These are phyloP conservation scores for Bos indicus DNA, from an alignment of 2,113 vertebrate species.

Conservation along the genomic window DNA sequence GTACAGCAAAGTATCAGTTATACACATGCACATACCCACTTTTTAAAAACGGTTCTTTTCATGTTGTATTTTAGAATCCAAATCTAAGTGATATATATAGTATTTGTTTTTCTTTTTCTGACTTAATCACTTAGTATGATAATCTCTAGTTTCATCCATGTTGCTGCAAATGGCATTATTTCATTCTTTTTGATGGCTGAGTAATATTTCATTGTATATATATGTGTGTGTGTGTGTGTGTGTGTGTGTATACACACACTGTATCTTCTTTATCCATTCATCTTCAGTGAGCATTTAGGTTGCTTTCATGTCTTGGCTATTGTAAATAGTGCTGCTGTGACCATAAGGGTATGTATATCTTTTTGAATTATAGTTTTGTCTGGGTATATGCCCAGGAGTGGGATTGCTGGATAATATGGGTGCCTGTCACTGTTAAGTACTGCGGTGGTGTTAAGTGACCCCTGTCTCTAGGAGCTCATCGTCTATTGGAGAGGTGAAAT, in stretches of 20 bases:
- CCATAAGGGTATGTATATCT: not conserved
- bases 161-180: not conserved
- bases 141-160: not conserved
- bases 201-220: not conserved
- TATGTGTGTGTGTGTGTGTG: not conserved
- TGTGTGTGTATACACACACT: not conserved
- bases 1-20: not conserved
- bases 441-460: not conserved
- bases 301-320: not conserved
- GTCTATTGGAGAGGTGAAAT: not conserved
- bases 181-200: not conserved
- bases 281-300: not conserved
- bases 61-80: not conserved
- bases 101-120: not conserved
- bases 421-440: not conserved
- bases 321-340: not conserved
- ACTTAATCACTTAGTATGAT: not conserved
- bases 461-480: not conserved
- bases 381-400: not conserved
- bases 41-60: not conserved
- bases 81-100: not conserved
- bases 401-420: not conserved
- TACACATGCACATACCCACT: not conserved
- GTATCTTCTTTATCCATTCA: not conserved
- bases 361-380: not conserved